Percentiles rank a stretch among this genome's conserved stretches.
phyloP scores from a whole-genome alignment of 2,113 vertebrate species.

The Colinus virginianus region DNA sequence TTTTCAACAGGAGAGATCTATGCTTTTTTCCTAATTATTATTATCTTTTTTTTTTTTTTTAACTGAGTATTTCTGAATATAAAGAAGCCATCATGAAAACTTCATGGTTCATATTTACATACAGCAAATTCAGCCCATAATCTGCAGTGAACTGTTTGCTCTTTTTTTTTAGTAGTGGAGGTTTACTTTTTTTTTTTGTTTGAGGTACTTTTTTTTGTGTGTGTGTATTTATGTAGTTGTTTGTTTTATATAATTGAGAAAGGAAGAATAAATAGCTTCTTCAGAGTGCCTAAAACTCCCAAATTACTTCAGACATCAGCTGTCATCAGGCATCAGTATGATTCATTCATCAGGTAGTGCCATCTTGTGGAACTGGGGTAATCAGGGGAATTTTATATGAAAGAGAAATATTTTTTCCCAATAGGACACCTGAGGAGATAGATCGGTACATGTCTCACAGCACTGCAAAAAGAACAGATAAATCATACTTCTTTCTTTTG shows the following conservation, averaged over 20 bases:
- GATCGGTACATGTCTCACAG: neutral
- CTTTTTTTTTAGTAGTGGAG: neutral
- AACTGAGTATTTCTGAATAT: neutral
- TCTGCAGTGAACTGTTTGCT: rapidly evolving
- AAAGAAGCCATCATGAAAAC: neutral
- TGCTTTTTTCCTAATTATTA: neutral
- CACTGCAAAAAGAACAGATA: neutral
- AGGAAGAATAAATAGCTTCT: neutral
- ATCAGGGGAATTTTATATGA: neutral
- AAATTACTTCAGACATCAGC: neutral
- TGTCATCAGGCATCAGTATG: neutral
- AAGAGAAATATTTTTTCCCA: neutral
- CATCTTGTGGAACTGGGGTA: constrained; percentile 33
- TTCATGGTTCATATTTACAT: neutral
- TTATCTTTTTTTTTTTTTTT: neutral
- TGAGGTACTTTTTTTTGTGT: neutral
- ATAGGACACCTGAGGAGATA: neutral
- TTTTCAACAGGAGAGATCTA: neutral
- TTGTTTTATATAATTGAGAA: neutral
- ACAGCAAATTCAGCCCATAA: neutral
- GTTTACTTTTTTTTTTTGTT: neutral
- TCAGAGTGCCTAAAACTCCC: neutral
- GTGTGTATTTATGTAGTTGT: neutral
- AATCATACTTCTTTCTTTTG: neutral
- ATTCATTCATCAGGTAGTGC: constrained; percentile 43